Percentiles rank a stretch among this genome's conserved stretches.
These are phyloP conservation scores for Dendropsophus ebraccatus DNA, from an alignment of 2,113 vertebrate genomes.

Conservation along the genomic window DNA sequence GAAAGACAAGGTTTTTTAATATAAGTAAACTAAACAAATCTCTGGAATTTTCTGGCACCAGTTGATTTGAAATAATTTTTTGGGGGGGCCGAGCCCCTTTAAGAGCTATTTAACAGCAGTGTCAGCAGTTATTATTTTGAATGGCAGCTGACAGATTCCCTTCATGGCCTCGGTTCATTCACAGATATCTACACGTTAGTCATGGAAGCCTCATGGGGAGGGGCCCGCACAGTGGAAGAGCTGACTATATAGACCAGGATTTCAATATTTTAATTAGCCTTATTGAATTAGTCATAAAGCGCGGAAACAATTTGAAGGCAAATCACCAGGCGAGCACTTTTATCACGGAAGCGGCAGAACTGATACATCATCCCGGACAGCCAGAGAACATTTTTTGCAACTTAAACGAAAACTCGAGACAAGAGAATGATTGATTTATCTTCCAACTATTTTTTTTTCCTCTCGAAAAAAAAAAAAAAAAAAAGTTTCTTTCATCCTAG, in stretches of 20 bases:
- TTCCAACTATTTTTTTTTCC: slow-evolving; percentile 7
- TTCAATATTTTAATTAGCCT: not conserved
- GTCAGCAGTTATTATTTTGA: too few species aligned
- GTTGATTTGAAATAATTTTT: too few species aligned
- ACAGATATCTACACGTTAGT: not conserved
- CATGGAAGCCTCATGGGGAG: not conserved
- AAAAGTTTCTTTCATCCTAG: slow-evolving; percentile 11
- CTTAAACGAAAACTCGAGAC: slow-evolving; percentile 44
- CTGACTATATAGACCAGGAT: not conserved
- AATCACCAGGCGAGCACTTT: slow-evolving; percentile 1
- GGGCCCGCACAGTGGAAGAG: not conserved
- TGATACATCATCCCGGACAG: slow-evolving; percentile 48
- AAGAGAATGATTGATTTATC: slow-evolving; percentile 40
- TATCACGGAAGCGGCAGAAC: not conserved
- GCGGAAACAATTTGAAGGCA: not conserved
- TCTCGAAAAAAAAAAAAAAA: too few species aligned
- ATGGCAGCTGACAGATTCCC: too few species aligned
- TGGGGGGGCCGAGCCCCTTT: too few species aligned
- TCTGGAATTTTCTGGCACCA: too few species aligned
- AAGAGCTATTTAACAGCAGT: too few species aligned
- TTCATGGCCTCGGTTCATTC: too few species aligned
- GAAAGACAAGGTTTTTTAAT: too few species aligned
- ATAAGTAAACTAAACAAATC: too few species aligned
- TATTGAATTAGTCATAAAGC: not conserved
- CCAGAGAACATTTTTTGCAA: slow-evolving; percentile 41